Evolutionary conservation across 1,140 invertebrate genomes (phyloP), one percentile per base, ranked within the genome.

Genomic region (Sitobion miscanthi): DNA sequence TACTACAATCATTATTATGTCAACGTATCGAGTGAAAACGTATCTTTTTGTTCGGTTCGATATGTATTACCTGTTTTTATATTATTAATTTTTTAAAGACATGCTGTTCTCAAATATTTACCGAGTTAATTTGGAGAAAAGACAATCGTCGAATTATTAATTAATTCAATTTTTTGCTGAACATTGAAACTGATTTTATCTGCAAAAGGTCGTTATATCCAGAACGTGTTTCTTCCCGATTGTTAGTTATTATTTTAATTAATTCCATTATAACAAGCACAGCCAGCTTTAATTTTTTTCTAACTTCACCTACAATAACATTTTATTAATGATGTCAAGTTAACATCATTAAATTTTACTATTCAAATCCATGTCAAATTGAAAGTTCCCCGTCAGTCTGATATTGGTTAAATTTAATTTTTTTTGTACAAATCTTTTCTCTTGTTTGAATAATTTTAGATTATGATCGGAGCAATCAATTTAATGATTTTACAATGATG

Each of bases 231-330:
- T 77, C 30, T 77, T 35, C 30, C 62, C n/a, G 4, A 77, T n/a
- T 77, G 62, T n/a, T 77, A 77, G 62, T 77, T 77, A n/a, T 77
- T 77, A n/a, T 77, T 77, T 77, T 77, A 77, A 77, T 77, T 77
- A 77, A 77, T n/a, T 69, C 25, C 25, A 30, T 69, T n/a, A 23
- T n/a, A n/a, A 17, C 30, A 77, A 77, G n/a, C 62, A 77, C 62
- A 77, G 62, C 11, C 14, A 69, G 62, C 30, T 14, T 77, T 77
- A n/a, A 4, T 5, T 77, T 35, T n/a, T 77, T n/a, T 77, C 30
- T 77, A 20, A 17, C 30, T 77, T 77, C 30, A 0, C 11, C 62
- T n/a, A 17, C 62, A n/a, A 77, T 77, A 17, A 77, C 11, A 77
- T 77, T 77, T 6, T 77, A n/a, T 77, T 77, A 17, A 17, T 14